phyloP scores from a whole-genome alignment of 2,888 invertebrate species.

The Cenopis cana region DNA sequence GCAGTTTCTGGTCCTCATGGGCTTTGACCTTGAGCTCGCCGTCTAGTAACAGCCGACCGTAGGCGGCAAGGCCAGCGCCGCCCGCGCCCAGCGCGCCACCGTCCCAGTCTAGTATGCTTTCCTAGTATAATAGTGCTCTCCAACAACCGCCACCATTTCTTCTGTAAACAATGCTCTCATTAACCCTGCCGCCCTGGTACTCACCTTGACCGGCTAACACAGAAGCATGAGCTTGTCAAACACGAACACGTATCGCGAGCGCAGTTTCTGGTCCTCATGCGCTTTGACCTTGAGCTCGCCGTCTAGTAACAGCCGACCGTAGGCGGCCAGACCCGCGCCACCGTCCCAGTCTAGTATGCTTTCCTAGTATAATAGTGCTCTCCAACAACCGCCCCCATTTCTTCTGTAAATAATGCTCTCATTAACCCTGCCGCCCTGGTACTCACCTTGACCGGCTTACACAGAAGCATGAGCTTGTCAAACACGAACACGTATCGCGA shows the following conservation, averaged over 20 bases:
- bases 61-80: constrained; percentile 93
- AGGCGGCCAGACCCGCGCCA: constrained; percentile 93
- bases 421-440: not conserved
- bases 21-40: constrained; percentile 97
- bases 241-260: constrained; percentile 96
- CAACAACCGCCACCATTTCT: no score
- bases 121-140: constrained; percentile 68
- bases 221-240: constrained; percentile 99
- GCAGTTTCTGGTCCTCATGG: constrained; percentile 94
- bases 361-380: constrained; percentile 60
- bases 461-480: constrained; percentile 98
- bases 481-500: constrained; percentile 98
- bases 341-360: constrained; percentile 93
- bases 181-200: constrained; percentile 50
- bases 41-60: constrained; percentile 96
- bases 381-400: no score
- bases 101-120: constrained; percentile 93
- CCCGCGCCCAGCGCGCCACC: constrained; percentile 90
- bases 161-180: no score
- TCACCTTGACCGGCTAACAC: constrained; percentile 93
- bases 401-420: no score
- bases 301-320: constrained; percentile 96
- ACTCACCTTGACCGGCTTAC: constrained; percentile 92
- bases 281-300: constrained; percentile 97
- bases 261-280: constrained; percentile 94